phyloP scores from a whole-genome alignment of 2,113 vertebrate genomes.

The Pholis gunnellus region DNA sequence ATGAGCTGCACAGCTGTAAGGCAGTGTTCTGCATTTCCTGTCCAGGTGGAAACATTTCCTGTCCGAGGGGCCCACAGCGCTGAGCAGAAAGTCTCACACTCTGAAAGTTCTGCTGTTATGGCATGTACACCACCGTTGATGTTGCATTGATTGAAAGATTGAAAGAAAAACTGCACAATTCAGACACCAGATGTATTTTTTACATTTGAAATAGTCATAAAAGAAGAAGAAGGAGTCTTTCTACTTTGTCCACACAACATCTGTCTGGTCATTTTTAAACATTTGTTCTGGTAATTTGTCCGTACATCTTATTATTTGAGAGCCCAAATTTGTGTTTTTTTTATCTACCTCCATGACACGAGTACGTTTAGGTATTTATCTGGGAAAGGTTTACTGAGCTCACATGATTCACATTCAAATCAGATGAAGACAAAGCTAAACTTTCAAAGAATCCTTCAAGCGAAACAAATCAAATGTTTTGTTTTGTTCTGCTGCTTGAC shows the following conservation, averaged over 20 bases:
- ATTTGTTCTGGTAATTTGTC: background rate
- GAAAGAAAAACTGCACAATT: background rate
- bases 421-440: background rate
- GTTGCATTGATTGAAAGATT: background rate
- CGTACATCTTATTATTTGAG: background rate
- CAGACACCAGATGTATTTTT: background rate
- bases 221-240: background rate
- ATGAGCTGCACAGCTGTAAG: slow-evolving; percentile 59
- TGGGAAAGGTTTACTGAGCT: background rate
- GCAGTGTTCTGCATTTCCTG: slow-evolving; percentile 48
- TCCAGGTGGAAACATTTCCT: slow-evolving; percentile 57
- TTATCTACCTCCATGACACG: background rate
- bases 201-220: background rate
- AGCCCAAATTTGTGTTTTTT: background rate
- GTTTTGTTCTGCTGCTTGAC: background rate
- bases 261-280: background rate
- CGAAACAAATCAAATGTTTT: background rate
- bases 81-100: too few relatives aligned
- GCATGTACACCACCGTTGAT: background rate
- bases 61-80: slow-evolving; percentile 9
- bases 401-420: background rate
- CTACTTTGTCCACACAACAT: too few relatives aligned
- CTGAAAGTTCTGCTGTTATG: background rate
- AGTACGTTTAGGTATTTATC: background rate
- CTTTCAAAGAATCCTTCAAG: background rate